A percentile compares a stretch with the other conserved stretches of the same genome.
phyloP scores from a whole-genome alignment of 53 echinoderm and acorn worm species.

The Henricia sp. region DNA sequence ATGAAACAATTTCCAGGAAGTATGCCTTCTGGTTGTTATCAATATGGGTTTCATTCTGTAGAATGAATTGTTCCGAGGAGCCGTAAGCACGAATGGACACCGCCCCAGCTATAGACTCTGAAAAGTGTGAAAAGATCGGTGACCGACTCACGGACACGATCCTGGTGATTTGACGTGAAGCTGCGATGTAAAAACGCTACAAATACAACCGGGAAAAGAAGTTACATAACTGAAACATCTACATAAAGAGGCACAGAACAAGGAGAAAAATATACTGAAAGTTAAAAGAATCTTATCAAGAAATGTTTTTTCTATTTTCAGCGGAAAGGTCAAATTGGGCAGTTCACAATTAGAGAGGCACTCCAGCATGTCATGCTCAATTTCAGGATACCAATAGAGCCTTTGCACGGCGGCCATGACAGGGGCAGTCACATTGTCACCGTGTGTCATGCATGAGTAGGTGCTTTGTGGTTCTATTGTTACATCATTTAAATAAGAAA shows the following conservation, averaged over 20 bases:
- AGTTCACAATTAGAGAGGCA: too few species aligned
- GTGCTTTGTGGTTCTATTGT: too few species aligned
- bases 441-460: too few species aligned
- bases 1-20: slow-evolving; percentile 87
- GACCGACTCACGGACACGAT: slow-evolving; percentile 86
- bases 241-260: background rate
- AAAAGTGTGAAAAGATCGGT: slow-evolving; percentile 94
- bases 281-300: background rate
- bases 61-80: slow-evolving; percentile 69
- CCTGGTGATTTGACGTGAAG: slow-evolving; percentile 86
- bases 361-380: background rate
- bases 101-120: slow-evolving; percentile 85
- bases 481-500: too few species aligned
- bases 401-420: too few species aligned
- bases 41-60: slow-evolving; percentile 77
- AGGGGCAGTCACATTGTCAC: too few species aligned
- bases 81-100: slow-evolving; percentile 87
- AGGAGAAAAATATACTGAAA: background rate
- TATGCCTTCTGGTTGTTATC: slow-evolving; percentile 84
- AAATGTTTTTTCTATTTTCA: background rate
- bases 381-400: background rate
- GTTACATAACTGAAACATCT: background rate
- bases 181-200: slow-evolving; percentile 86
- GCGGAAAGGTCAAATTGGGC: too few species aligned
- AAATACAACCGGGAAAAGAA: background rate